Evolutionary conservation across 2,888 invertebrate genomes (phyloP).

Genomic region (Acronicta aceris): DNA sequence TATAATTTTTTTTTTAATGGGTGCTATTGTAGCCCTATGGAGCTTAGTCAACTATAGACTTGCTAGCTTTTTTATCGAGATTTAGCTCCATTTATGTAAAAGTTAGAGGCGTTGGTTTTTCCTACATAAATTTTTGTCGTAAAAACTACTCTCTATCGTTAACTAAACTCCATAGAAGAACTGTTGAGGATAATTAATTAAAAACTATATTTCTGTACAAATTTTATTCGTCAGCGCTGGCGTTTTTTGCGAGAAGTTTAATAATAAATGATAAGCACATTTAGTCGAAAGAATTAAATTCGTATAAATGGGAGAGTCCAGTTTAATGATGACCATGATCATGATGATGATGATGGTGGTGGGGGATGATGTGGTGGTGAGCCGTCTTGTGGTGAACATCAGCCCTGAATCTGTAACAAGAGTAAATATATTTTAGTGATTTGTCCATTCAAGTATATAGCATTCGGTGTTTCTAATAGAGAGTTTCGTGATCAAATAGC

Average conservation of each 20-base stretch:
- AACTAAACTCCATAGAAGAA: no score
- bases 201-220: conserved; percentile 39
- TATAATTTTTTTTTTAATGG: no score
- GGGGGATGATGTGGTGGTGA: conserved; percentile 69
- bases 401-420: conserved; percentile 73
- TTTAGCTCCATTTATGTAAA: no score
- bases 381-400: conserved; percentile 73
- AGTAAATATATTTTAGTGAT: neutral
- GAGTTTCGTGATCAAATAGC: no score
- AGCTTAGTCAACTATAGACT: no score
- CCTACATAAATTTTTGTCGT: no score
- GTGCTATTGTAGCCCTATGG: no score
- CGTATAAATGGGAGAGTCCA: conserved; percentile 56
- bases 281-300: conserved; percentile 63
- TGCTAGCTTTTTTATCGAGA: no score
- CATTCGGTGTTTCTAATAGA: neutral
- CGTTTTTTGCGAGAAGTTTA: conserved; percentile 54
- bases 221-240: conserved; percentile 72
- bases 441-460: neutral
- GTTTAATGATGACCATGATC: conserved; percentile 62
- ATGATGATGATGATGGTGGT: conserved; percentile 59
- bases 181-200: conserved; percentile 14
- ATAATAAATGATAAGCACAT: conserved; percentile 48
- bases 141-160: no score
- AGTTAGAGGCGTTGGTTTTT: no score